Conservation (phyloP, 2,888 invertebrate species). For the Lithophane ornitopus region DNA sequence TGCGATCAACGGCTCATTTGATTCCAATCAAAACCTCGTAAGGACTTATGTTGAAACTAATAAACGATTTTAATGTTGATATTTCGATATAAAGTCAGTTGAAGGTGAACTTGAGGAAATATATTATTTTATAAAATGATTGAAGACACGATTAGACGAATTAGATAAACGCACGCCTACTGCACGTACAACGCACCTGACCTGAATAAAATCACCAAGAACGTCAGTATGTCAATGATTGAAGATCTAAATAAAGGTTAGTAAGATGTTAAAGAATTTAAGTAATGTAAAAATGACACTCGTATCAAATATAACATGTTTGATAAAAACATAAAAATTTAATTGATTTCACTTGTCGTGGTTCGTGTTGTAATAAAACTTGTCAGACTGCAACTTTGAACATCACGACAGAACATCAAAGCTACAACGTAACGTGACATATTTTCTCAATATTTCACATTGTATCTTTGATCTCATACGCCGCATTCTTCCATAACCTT, state of each 20-base stretch:
- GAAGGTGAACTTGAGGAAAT: not conserved
- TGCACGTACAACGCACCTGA: not conserved
- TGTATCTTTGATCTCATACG: not conserved
- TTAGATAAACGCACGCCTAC: not conserved
- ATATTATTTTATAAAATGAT: not conserved
- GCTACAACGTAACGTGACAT: not conserved
- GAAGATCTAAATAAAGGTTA: not conserved
- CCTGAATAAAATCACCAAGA: not conserved
- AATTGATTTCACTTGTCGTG: not conserved
- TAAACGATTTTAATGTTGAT: not conserved
- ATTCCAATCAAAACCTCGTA: conserved; percentile 42
- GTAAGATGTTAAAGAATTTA: no score
- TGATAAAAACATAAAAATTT: not conserved
- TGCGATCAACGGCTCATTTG: conserved; percentile 57
- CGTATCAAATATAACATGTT: not conserved
- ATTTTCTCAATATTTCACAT: conserved; percentile 9
- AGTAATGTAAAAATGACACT: not conserved
- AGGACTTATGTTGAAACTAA: conserved; percentile 18
- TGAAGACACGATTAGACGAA: no score
- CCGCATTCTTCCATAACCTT: conserved; percentile 10
- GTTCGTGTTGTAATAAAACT: not conserved
- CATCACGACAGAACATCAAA: conserved; percentile 15
- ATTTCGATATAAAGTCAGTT: not conserved
- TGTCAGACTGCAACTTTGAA: not conserved
- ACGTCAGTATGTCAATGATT: not conserved